These are phyloP conservation scores for Entomyzon cyanotis DNA, from an alignment of 2,113 vertebrate species.

Conservation along the genomic window DNA sequence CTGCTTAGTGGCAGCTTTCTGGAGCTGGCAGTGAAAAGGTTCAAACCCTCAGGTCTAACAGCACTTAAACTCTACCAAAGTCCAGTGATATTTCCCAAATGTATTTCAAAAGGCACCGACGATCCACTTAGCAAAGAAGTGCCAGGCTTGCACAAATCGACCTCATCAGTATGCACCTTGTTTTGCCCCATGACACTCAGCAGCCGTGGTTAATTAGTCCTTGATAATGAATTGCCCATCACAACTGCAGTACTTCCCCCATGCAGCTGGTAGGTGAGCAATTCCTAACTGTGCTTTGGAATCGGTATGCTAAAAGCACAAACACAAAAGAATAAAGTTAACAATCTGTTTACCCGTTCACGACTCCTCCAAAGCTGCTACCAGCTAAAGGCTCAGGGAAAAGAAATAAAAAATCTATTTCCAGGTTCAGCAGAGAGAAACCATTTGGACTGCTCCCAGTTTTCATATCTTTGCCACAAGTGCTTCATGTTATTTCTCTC, in stretches of 20 bases:
- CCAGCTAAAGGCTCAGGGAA: not conserved
- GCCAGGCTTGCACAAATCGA: not conserved
- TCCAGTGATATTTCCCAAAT: not conserved
- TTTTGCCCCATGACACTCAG: not conserved
- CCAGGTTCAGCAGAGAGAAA: not conserved
- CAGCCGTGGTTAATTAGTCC: not conserved
- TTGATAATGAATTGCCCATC: not conserved
- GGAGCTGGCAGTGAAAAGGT: not conserved
- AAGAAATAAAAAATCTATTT: not conserved
- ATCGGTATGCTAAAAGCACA: not conserved
- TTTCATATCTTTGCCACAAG: not conserved
- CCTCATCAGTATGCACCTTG: conserved; percentile 1
- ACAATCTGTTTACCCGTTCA: not conserved
- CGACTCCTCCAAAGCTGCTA: not conserved
- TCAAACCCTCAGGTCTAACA: not conserved
- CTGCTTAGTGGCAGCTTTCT: not conserved
- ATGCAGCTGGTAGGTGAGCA: not conserved
- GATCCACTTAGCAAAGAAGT: not conserved
- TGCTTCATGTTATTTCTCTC: not conserved
- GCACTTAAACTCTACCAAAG: not conserved
- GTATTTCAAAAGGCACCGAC: not conserved
- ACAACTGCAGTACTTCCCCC: not conserved
- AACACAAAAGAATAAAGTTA: conserved; percentile 14
- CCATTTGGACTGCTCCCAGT: not conserved
- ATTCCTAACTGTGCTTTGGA: not conserved